A percentile compares a stretch with the other conserved stretches of the same genome.
Conservation (phyloP, 1,140 invertebrate genomes). For the Musca vetustissima region DNA sequence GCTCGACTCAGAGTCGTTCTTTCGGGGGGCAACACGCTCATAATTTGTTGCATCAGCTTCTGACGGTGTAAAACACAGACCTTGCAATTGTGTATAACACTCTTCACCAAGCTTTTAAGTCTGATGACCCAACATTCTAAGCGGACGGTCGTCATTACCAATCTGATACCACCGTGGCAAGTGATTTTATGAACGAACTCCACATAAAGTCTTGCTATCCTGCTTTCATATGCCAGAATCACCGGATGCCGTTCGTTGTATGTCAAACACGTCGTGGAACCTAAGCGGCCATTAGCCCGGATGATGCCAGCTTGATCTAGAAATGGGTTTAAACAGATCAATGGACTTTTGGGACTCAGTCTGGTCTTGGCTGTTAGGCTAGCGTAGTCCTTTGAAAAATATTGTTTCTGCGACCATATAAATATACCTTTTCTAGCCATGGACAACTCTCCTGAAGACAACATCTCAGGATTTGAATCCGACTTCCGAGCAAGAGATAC, state of each 20-base stretch:
- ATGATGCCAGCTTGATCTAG: conserved; percentile 20
- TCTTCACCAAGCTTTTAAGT: background rate
- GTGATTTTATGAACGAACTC: conserved; percentile 26
- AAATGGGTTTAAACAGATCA: background rate
- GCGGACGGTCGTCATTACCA: background rate
- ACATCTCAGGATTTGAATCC: background rate
- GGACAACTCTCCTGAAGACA: background rate
- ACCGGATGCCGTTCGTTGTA: conserved; percentile 2
- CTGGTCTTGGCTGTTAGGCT: background rate
- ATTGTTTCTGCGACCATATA: background rate
- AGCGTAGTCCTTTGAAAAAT: background rate
- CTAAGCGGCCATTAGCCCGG: background rate
- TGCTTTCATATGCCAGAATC: background rate
- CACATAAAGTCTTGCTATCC: conserved; percentile 36
- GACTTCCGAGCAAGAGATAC: background rate
- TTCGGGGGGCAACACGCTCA: conserved; percentile 19
- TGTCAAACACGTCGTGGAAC: background rate
- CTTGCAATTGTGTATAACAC: background rate
- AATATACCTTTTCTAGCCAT: background rate
- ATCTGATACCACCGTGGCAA: conserved; percentile 8
- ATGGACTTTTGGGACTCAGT: background rate
- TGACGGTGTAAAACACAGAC: background rate
- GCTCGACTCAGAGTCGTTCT: conserved; percentile 14
- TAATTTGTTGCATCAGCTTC: background rate
- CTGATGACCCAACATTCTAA: conserved; percentile 25